phyloP scores from a whole-genome alignment of 2,888 invertebrate genomes.

The Rhamnusium bicolor region DNA sequence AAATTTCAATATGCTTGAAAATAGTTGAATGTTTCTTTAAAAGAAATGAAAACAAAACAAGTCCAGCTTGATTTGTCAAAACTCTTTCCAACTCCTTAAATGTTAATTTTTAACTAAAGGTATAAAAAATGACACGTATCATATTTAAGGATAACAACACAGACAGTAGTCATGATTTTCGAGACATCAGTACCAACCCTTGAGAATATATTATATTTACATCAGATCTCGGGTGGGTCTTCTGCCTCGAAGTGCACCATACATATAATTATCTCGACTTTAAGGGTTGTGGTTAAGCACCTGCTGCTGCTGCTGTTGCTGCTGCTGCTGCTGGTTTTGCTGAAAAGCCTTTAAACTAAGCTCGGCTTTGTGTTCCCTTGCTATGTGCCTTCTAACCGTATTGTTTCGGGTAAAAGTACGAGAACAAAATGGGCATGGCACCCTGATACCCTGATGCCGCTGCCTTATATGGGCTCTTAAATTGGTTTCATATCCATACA shows the following conservation, averaged over 20 bases:
- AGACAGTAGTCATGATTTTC: conserved; percentile 62
- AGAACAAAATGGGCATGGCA: conserved; percentile 92
- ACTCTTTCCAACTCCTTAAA: conserved; percentile 55
- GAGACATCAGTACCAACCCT: conserved; percentile 51
- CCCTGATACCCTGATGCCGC: conserved; percentile 92
- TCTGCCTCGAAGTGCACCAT: conserved; percentile 7
- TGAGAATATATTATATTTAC: conserved; percentile 58
- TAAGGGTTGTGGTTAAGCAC: conserved; percentile 79
- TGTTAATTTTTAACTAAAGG: conserved; percentile 52
- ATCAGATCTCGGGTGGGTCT: conserved; percentile 56
- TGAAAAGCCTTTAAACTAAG: conserved; percentile 73
- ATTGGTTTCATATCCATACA: conserved; percentile 95
- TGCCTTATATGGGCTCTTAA: conserved; percentile 92
- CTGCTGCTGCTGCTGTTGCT: conserved; percentile 72
- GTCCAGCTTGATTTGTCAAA: conserved; percentile 63
- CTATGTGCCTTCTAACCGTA: conserved; percentile 92
- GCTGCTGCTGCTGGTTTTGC: conserved; percentile 72
- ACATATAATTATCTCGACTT: conserved; percentile 51
- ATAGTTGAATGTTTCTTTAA: conserved; percentile 11
- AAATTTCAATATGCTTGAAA: conserved; percentile 44
- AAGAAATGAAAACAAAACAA: conserved; percentile 56
- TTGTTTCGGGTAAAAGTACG: conserved; percentile 94
- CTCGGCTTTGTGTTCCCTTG: conserved; percentile 89
- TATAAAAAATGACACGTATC: conserved; percentile 64
- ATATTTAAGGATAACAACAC: conserved; percentile 61